A percentile compares a stretch with the other conserved stretches of the same genome.
These are phyloP conservation scores for Bothrops jararaca DNA, from an alignment of 2,113 vertebrate genomes.

Conservation along the genomic window DNA sequence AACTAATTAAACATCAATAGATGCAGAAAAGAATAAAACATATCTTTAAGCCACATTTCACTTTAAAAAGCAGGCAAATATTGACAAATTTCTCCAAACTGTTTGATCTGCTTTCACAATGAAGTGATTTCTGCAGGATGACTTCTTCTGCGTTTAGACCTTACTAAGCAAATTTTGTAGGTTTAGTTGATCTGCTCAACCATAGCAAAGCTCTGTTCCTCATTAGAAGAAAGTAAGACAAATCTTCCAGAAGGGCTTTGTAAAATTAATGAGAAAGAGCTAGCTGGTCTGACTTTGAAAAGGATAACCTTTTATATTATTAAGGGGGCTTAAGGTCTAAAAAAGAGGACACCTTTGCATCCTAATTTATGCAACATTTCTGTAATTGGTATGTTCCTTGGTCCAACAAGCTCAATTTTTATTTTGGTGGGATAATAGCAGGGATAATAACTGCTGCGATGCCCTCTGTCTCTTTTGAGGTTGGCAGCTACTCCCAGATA, in stretches of 20 bases:
- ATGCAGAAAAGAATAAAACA: conserved; percentile 22
- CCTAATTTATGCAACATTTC: background rate
- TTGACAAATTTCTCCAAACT: background rate
- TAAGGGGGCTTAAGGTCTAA: background rate
- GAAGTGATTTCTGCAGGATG: background rate
- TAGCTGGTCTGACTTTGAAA: background rate
- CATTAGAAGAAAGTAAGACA: background rate
- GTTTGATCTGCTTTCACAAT: background rate
- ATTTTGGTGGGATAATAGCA: background rate
- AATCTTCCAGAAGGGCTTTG: background rate
- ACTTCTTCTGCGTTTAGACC: background rate
- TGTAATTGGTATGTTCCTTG: background rate
- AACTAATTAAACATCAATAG: conserved; percentile 35
- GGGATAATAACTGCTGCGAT: background rate
- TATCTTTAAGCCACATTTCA: background rate
- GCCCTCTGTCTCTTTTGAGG: background rate
- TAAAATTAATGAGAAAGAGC: conserved; percentile 14
- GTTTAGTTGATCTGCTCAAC: background rate
- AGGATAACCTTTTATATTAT: conserved; percentile 3
- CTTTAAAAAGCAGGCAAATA: conserved; percentile 16
- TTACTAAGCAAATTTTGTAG: conserved; percentile 9
- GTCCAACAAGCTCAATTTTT: background rate
- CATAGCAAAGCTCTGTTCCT: background rate
- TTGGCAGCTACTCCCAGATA: background rate
- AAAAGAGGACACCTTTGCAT: background rate